A percentile compares a stretch with the other conserved stretches of the same genome.
Conservation (phyloP, 1,140 invertebrate genomes). For the Platyscapa corneri region DNA sequence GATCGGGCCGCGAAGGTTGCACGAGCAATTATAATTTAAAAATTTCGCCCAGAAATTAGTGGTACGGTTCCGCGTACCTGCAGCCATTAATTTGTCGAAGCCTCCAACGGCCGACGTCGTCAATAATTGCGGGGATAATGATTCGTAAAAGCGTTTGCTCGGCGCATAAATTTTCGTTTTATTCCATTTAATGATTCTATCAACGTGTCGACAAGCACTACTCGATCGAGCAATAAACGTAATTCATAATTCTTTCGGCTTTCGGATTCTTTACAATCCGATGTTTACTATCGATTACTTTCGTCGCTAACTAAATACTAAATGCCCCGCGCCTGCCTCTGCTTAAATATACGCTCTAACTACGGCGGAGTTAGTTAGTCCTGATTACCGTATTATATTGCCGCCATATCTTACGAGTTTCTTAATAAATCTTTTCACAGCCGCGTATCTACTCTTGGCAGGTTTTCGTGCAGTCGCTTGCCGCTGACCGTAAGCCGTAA, state of each 20-base stretch:
- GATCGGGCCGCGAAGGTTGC: too few species aligned
- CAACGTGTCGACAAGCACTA: neutral
- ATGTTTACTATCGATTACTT: neutral
- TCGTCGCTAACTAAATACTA: neutral
- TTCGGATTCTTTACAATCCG: neutral
- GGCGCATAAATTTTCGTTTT: conserved; percentile 19
- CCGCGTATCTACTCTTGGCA: too few species aligned
- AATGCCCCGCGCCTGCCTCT: too few species aligned
- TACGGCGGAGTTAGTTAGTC: too few species aligned
- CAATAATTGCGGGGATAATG: neutral
- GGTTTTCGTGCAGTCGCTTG: too few species aligned
- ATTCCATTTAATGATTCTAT: conserved; percentile 18
- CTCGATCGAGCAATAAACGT: neutral
- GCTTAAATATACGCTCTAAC: neutral
- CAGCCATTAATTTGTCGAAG: too few species aligned
- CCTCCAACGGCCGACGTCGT: neutral
- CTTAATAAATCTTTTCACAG: neutral
- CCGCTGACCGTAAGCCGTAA: neutral
- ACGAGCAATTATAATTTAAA: too few species aligned
- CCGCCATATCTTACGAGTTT: neutral
- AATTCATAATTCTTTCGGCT: neutral
- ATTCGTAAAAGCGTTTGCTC: neutral
- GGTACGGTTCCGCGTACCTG: too few species aligned
- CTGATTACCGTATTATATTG: neutral
- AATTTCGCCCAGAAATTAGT: too few species aligned